Conservation (phyloP, 2,113 vertebrate genomes). For the Anas platyrhynchos region DNA sequence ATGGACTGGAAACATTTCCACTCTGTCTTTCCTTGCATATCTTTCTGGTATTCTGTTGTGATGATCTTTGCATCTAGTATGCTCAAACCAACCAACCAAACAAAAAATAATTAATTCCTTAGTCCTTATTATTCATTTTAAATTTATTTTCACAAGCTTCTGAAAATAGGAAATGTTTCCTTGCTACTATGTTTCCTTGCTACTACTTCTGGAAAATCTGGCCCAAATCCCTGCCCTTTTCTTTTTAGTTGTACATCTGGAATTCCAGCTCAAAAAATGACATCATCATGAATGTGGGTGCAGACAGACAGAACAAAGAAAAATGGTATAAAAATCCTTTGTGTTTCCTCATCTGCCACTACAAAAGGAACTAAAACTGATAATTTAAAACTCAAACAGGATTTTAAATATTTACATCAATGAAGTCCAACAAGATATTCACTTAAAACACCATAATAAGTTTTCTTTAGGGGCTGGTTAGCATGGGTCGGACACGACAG, state of each 20-base stretch:
- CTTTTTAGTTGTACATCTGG: neutral
- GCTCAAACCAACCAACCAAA: neutral
- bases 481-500: neutral
- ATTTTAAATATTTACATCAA: conserved; percentile 22
- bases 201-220: neutral
- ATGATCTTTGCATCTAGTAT: neutral
- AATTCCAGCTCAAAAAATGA: neutral
- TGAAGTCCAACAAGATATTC: neutral
- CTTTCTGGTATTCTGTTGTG: neutral
- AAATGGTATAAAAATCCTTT: neutral
- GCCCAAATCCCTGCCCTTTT: neutral
- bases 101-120: neutral
- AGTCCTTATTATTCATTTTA: neutral
- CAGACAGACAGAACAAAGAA: neutral
- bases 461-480: neutral
- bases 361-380: conserved; percentile 6
- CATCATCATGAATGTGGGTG: neutral
- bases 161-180: neutral
- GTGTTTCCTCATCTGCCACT: neutral
- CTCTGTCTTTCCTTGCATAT: neutral
- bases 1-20: neutral
- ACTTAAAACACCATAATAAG: neutral
- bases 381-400: neutral
- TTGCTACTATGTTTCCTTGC: neutral
- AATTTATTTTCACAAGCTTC: neutral